Evolutionary conservation across 92 coral and sea anemone species (phyloP), one percentile per base, ranked within the genome.

Genomic region (Paramuricea clavata): DNA sequence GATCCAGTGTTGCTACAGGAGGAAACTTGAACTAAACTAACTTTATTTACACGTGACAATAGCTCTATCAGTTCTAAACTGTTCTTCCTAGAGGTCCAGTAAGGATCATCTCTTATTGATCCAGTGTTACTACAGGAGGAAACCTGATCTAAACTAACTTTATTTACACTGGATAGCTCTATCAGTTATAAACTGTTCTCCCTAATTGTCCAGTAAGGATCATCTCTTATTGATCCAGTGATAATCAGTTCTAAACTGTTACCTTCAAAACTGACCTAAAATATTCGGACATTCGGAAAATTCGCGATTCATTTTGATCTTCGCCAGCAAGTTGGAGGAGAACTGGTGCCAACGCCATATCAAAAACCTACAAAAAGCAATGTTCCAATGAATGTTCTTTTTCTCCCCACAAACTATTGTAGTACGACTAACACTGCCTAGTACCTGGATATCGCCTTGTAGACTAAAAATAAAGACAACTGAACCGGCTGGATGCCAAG

Each of bases 331-430:
- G 98, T 77, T 94, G 95, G 6, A 93, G 59, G 7, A 90, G 60
- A 0, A 96, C 89, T 36, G 98, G 99, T 15, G 98, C 99, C 74
- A 96, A 69, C 19, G 98, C 98, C 99, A 96, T 96, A 82, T 96
- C 99, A 86, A 94, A 96, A 12, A 96, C 87, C 99, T 96, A 50
- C 22, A 42, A 41, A 23, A 34, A 34, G 34, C 1, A 68, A 77
- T 15, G 12, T 1, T n/a, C 6, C 56, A 6, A 15, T 17, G 12
- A 6, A 30, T 35, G 49, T 34, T 15, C 21, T 60, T 26, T 0
- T 33, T 19, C 43, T 26, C 16, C 1, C 9, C 22, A 31, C 16
- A 3, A 65, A 21, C 34, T n/a, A 65, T n/a, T n/a, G n/a, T n/a
- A n/a, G 72, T 65, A 16, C n/a, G 61, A 52, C 0, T 52, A 69